These are phyloP conservation scores for Subacronicta megacephala DNA, from an alignment of 2,888 invertebrate species.

Conservation along the genomic window DNA sequence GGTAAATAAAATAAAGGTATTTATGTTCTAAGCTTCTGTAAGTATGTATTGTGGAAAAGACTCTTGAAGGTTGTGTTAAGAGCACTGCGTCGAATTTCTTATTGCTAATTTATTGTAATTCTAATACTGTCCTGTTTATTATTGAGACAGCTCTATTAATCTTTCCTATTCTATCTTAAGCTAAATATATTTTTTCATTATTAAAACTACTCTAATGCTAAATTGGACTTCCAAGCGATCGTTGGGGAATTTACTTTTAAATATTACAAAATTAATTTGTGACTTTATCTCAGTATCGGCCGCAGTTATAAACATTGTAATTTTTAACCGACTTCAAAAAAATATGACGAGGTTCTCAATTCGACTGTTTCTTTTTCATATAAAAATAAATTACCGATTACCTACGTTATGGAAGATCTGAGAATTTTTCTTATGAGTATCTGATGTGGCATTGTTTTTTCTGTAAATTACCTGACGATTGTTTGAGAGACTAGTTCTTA, in stretches of 20 bases:
- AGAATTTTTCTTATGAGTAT: no score
- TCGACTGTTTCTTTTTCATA: no score
- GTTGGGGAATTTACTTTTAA: constrained; percentile 5
- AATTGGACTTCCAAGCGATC: constrained; percentile 14
- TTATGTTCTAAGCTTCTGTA: no score
- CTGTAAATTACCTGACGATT: constrained; percentile 44
- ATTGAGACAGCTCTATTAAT: constrained; percentile 42
- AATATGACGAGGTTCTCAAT: no score
- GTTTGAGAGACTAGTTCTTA: constrained; percentile 47
- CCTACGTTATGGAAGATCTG: no score
- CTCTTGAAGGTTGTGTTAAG: constrained; percentile 55
- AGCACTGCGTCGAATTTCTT: constrained; percentile 41
- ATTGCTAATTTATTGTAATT: constrained; percentile 47
- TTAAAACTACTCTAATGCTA: constrained; percentile 37
- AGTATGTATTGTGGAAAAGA: constrained; percentile 26
- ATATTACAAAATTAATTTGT: background rate
- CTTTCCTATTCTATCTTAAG: constrained; percentile 50
- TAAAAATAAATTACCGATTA: no score
- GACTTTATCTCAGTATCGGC: no score
- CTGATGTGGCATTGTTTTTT: no score
- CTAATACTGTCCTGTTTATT: constrained; percentile 29
- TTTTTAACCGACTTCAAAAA: no score
- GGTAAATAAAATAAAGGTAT: no score
- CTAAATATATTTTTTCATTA: constrained; percentile 50
- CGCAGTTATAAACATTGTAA: no score